phyloP scores from a whole-genome alignment of 2,888 invertebrate species.

The Spisula subtruncata region DNA sequence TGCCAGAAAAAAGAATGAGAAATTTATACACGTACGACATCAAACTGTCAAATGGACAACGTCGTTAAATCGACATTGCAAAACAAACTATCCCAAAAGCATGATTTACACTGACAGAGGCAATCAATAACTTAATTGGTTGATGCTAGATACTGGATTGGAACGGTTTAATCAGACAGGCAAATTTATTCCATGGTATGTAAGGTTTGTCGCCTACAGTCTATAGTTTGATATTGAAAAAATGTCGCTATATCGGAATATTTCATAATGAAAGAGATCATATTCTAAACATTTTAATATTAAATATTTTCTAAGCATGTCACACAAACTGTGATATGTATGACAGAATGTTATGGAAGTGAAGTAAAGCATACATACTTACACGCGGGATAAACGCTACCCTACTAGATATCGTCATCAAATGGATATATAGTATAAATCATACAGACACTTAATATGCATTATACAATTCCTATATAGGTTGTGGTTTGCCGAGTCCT shows the following conservation, averaged over 20 bases:
- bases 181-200: background rate
- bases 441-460: background rate
- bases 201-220: background rate
- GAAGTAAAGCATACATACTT: background rate
- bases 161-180: background rate
- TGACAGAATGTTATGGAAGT: background rate
- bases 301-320: background rate
- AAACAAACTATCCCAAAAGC: background rate
- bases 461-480: background rate
- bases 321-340: background rate
- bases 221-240: background rate
- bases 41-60: background rate
- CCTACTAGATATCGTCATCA: background rate
- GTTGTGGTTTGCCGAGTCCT: too few species aligned
- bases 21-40: background rate
- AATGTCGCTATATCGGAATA: background rate
- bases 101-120: background rate
- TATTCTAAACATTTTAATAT: background rate
- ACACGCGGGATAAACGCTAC: background rate
- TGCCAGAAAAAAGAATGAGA: background rate
- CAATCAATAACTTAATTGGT: conserved; percentile 2
- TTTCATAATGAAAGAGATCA: background rate
- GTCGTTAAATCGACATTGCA: background rate
- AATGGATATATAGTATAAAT: background rate
- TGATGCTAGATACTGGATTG: background rate